phyloP scores from a whole-genome alignment of 2,797 vertebrate genomes.

The Trematomus bernacchii region DNA sequence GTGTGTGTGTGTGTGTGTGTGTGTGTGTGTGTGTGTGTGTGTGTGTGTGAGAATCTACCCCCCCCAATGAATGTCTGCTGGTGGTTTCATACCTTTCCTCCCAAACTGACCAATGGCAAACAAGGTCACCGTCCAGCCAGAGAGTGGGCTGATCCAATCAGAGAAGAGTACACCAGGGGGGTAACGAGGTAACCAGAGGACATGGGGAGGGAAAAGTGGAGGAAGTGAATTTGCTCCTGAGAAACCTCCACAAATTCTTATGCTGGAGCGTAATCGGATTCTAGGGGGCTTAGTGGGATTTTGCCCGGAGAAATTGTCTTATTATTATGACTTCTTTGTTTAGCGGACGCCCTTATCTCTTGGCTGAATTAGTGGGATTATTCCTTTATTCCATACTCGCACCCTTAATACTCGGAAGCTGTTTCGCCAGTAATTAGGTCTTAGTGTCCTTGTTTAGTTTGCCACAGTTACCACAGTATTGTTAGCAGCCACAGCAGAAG shows the following conservation, averaged over 20 bases:
- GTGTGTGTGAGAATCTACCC: neutral
- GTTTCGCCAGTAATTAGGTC: constrained; percentile 64
- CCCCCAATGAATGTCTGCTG: constrained; percentile 46
- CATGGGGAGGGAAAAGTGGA: constrained; percentile 26
- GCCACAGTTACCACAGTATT: constrained; percentile 19
- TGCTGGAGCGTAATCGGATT: constrained; percentile 68
- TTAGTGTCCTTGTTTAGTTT: constrained; percentile 59
- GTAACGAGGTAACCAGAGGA: constrained; percentile 51
- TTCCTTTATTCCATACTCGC: constrained; percentile 61
- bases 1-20: constrained; percentile 27
- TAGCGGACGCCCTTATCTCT: constrained; percentile 60
- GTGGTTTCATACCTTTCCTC: constrained; percentile 67
- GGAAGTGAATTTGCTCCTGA: constrained; percentile 33
- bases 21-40: neutral
- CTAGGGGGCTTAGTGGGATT: constrained; percentile 66
- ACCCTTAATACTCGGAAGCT: constrained; percentile 55
- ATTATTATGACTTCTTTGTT: constrained; percentile 75
- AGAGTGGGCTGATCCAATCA: constrained; percentile 78
- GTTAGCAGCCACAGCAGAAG: constrained; percentile 29
- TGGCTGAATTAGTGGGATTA: constrained; percentile 70
- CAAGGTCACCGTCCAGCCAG: constrained; percentile 60
- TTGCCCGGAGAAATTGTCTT: constrained; percentile 68
- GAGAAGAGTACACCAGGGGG: constrained; percentile 41
- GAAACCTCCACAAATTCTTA: constrained; percentile 58
- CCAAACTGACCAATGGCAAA: constrained; percentile 68